Conservation (phyloP, 2,888 invertebrate species). For the Frankliniella intonsa region DNA sequence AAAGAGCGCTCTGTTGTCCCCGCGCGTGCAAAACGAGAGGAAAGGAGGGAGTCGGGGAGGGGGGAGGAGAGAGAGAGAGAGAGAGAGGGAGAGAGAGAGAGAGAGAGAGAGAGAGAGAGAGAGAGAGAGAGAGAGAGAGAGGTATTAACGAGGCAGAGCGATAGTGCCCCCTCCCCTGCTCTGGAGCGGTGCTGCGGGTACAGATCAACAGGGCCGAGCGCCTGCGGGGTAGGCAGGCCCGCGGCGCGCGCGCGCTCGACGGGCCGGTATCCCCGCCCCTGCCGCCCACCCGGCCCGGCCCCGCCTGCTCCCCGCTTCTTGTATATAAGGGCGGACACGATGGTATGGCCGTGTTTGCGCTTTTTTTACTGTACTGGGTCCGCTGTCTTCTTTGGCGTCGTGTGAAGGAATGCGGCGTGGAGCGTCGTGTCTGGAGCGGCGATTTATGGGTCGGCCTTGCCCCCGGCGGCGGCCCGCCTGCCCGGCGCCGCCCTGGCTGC, state of each 20-base stretch:
- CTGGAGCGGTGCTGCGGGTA: not conserved
- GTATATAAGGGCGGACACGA: too few species aligned
- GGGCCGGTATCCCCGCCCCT: not conserved
- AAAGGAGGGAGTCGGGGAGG: slow-evolving; percentile 4
- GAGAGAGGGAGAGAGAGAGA: not conserved
- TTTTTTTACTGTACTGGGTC: too few species aligned
- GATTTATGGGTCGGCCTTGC: too few species aligned
- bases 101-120: slow-evolving; percentile 10
- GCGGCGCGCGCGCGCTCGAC: not conserved
- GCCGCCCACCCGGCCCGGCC: not conserved
- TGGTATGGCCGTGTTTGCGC: too few species aligned
- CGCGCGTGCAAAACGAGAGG: not conserved
- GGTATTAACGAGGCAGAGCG: not conserved
- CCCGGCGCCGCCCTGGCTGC: too few species aligned
- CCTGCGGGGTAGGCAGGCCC: not conserved
- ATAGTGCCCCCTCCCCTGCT: not conserved
- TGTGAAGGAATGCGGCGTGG: too few species aligned
- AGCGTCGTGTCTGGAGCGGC: too few species aligned
- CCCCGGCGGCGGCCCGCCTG: too few species aligned
- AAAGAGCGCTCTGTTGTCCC: not conserved
- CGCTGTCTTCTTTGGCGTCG: too few species aligned
- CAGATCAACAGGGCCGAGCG: not conserved
- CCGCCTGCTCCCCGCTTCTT: too few species aligned
- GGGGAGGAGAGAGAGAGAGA: not conserved
- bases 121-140: slow-evolving; percentile 10